These are phyloP conservation scores for Chamaetylas fuelleborni DNA, from an alignment of 2,113 vertebrate genomes.

Conservation along the genomic window DNA sequence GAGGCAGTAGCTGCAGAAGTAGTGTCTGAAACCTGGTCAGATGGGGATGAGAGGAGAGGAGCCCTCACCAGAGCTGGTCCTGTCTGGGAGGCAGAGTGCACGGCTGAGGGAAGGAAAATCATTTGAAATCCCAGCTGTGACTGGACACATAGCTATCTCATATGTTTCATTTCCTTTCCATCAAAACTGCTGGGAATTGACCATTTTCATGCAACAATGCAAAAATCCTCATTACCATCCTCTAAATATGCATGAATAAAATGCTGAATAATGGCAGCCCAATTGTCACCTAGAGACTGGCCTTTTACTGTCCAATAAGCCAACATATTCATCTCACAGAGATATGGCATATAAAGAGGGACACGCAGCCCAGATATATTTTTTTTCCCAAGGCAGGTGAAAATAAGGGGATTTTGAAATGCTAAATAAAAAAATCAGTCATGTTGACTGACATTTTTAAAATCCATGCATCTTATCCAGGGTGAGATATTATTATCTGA, in stretches of 20 bases:
- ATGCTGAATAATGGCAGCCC: constrained; percentile 86
- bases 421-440: constrained; percentile 89
- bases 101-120: constrained; percentile 35
- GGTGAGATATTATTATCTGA: constrained; percentile 90
- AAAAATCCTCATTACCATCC: constrained; percentile 98
- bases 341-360: constrained; percentile 85
- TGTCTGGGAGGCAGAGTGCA: constrained; percentile 51
- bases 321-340: constrained; percentile 89
- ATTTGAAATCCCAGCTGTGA: constrained; percentile 73
- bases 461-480: constrained; percentile 91
- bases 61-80: constrained; percentile 41
- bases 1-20: constrained; percentile 68
- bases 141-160: constrained; percentile 73
- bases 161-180: constrained; percentile 78
- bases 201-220: constrained; percentile 98
- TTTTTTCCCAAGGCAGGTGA: constrained; percentile 68
- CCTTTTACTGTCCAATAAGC: constrained; percentile 97
- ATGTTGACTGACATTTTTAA: constrained; percentile 93
- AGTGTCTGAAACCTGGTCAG: constrained; percentile 62
- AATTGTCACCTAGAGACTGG: constrained; percentile 90
- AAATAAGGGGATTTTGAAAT: constrained; percentile 89
- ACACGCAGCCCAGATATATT: constrained; percentile 65
- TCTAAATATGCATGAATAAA: constrained; percentile 99
- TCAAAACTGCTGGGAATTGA: constrained; percentile 85
- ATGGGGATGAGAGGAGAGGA: background rate